These are phyloP conservation scores for Eretmocerus hayati DNA, from an alignment of 2,888 invertebrate genomes.

Conservation along the genomic window DNA sequence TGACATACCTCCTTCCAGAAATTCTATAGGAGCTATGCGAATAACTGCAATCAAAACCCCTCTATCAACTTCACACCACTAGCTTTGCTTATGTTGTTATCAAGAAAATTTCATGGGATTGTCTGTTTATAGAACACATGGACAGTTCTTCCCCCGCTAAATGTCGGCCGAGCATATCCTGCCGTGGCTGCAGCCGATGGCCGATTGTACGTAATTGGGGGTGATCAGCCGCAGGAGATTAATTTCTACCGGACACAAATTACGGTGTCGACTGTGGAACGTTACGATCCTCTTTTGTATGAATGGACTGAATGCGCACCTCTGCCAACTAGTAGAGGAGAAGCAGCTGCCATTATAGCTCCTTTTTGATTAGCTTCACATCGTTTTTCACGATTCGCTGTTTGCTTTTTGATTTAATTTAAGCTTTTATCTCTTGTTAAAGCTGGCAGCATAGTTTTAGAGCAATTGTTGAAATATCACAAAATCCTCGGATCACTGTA, in stretches of 20 bases:
- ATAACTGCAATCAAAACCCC: too few relatives aligned
- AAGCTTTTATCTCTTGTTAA: neutral
- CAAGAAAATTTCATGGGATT: neutral
- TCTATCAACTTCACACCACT: too few relatives aligned
- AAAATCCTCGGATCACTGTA: too few relatives aligned
- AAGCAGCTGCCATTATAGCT: slow-evolving; percentile 76
- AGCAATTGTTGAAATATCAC: too few relatives aligned
- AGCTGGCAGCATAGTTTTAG: too few relatives aligned
- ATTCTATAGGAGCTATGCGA: too few relatives aligned
- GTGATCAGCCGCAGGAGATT: slow-evolving; percentile 72
- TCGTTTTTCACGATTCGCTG: neutral
- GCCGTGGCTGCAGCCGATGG: slow-evolving; percentile 81
- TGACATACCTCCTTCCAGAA: too few relatives aligned
- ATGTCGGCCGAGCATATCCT: slow-evolving; percentile 70
- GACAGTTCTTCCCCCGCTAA: slow-evolving; percentile 69
- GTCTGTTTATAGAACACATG: slow-evolving; percentile 59
- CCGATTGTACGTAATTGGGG: slow-evolving; percentile 75
- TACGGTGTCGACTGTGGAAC: slow-evolving; percentile 75
- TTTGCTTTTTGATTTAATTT: neutral
- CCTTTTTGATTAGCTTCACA: slow-evolving; percentile 46
- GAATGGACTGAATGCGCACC: slow-evolving; percentile 73
- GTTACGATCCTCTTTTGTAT: slow-evolving; percentile 72
- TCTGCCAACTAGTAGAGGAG: slow-evolving; percentile 76
- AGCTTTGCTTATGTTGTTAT: too few relatives aligned
- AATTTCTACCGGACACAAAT: slow-evolving; percentile 80